phyloP scores from a whole-genome alignment of 2,888 invertebrate species.

The Orgyia antiqua region DNA sequence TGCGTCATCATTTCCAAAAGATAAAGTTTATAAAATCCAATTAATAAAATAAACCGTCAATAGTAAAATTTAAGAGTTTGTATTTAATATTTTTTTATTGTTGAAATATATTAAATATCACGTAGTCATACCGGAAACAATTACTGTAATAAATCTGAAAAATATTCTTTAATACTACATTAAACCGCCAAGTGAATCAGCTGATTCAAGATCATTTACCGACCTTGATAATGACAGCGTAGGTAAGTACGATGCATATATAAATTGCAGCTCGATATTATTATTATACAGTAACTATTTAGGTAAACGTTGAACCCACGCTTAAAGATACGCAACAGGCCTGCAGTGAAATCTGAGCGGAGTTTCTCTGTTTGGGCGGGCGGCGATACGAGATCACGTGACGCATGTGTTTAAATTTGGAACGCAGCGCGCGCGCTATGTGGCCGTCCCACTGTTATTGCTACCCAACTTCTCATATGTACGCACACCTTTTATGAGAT shows the following conservation, averaged over 20 bases:
- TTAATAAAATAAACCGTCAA: no score
- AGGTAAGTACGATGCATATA: conserved; percentile 32
- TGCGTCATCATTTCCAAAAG: not conserved
- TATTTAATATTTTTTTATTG: no score
- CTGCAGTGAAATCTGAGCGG: conserved; percentile 70
- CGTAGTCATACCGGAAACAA: not conserved
- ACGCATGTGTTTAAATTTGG: conserved; percentile 66
- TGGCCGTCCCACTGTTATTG: conserved; percentile 51
- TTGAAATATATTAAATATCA: no score
- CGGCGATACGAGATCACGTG: conserved; percentile 65
- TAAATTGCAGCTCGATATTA: conserved; percentile 21
- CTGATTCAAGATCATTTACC: conserved; percentile 40
- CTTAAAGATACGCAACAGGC: conserved; percentile 38
- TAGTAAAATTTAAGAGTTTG: no score
- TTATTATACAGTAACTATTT: conserved; percentile 10
- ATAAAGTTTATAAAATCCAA: not conserved
- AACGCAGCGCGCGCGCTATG: conserved; percentile 63
- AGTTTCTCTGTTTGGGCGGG: conserved; percentile 77
- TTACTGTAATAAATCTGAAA: not conserved
- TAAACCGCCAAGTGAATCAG: conserved; percentile 19
- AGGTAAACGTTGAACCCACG: conserved; percentile 27
- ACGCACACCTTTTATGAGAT: conserved; percentile 71
- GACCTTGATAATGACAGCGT: conserved; percentile 61
- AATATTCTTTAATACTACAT: not conserved
- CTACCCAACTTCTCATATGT: conserved; percentile 52